These are phyloP conservation scores for Tachuris rubrigastra DNA, from an alignment of 2,113 vertebrate species.

Conservation along the genomic window DNA sequence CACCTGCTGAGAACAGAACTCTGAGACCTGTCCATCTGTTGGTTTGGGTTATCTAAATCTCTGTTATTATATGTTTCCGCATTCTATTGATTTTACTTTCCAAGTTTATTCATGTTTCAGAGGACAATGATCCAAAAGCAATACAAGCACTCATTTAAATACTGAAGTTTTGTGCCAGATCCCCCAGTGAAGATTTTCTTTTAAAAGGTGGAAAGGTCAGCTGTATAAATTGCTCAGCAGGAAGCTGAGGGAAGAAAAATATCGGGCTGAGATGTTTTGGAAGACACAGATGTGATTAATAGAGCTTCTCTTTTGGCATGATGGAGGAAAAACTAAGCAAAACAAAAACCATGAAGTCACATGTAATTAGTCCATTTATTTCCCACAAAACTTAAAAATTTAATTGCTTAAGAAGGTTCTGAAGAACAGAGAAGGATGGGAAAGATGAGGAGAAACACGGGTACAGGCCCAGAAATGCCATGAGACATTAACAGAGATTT, in stretches of 20 bases:
- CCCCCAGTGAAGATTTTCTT: neutral
- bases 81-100: neutral
- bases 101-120: neutral
- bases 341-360: neutral
- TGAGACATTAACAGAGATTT: neutral
- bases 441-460: neutral
- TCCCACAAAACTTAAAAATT: neutral
- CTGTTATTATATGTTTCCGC: neutral
- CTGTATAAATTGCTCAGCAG: neutral
- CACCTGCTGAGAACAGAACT: neutral
- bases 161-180: neutral
- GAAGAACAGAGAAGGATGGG: neutral
- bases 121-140: neutral
- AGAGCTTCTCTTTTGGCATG: neutral
- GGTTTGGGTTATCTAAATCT: neutral
- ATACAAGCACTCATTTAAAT: neutral
- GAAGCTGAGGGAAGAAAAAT: neutral
- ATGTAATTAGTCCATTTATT: neutral
- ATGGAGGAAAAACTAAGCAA: neutral
- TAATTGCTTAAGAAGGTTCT: neutral
- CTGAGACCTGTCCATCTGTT: neutral
- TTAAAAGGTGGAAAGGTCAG: neutral
- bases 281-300: neutral
- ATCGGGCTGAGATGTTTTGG: neutral
- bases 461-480: neutral